Evolutionary conservation across 1,140 invertebrate species (phyloP).

Genomic region (Dolichoris vasculosae): DNA sequence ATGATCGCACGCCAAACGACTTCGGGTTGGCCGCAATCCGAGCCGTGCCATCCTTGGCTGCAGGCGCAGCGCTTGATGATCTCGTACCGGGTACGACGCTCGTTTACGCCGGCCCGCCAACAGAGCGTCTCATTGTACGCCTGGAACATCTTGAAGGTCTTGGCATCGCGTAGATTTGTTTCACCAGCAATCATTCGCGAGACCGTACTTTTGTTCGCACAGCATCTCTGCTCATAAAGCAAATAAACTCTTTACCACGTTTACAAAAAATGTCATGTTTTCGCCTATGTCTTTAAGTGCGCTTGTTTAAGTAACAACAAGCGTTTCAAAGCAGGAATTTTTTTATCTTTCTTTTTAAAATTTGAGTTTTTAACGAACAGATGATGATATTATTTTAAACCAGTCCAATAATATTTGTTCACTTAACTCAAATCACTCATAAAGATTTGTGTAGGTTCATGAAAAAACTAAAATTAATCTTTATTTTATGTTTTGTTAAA

Average conservation of each 20-base stretch:
- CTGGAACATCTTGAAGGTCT: constrained; percentile 69
- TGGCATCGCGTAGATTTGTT: constrained; percentile 66
- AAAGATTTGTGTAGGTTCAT: too few species aligned
- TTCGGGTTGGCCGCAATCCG: constrained; percentile 80
- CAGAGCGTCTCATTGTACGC: constrained; percentile 76
- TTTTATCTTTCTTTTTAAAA: too few species aligned
- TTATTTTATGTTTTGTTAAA: too few species aligned
- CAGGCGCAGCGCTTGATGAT: constrained; percentile 74
- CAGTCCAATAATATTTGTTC: too few species aligned
- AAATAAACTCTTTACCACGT: background rate
- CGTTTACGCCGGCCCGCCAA: constrained; percentile 75
- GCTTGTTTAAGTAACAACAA: too few species aligned
- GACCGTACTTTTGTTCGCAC: constrained; percentile 55
- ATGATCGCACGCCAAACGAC: constrained; percentile 80
- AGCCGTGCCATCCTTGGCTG: constrained; percentile 78
- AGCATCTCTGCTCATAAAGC: background rate
- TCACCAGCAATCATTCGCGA: constrained; percentile 68
- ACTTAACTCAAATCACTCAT: too few species aligned
- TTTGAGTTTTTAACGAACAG: too few species aligned
- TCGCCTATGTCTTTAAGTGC: too few species aligned
- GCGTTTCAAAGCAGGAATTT: too few species aligned
- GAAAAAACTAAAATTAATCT: too few species aligned
- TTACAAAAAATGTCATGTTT: background rate
- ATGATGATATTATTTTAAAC: too few species aligned
- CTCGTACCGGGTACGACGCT: constrained; percentile 65